Percentiles rank a stretch among this genome's conserved stretches.
Evolutionary conservation across 2,888 invertebrate genomes (phyloP).

Genomic region (Pollenia labialis): DNA sequence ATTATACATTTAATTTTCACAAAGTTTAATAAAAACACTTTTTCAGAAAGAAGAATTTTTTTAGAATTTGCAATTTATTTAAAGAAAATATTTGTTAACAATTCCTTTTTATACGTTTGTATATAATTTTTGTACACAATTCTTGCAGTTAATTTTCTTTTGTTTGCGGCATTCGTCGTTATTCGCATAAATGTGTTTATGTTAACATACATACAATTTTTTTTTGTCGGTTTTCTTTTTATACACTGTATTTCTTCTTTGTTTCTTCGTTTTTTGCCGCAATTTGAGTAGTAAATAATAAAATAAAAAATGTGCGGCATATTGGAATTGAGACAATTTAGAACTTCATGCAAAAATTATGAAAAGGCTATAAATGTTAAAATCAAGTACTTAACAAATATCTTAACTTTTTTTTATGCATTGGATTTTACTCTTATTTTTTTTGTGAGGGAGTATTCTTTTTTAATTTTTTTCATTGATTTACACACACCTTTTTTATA

Average conservation of each 20-base stretch:
- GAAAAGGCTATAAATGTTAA: too few relatives aligned
- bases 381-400: neutral
- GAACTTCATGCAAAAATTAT: constrained; percentile 7
- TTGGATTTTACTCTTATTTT: neutral
- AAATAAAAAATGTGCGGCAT: constrained; percentile 50
- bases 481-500: constrained; percentile 70
- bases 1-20: neutral
- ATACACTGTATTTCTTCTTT: constrained; percentile 14
- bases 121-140: constrained; percentile 8
- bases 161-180: constrained; percentile 62
- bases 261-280: constrained; percentile 43
- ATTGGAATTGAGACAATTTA: constrained; percentile 40
- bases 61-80: neutral
- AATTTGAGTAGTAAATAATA: constrained; percentile 60
- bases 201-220: constrained; percentile 32
- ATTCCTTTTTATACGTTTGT: neutral
- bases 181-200: constrained; percentile 44
- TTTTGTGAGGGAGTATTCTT: constrained; percentile 1
- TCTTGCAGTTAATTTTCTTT: constrained; percentile 46
- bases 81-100: neutral
- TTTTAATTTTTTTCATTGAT: constrained; percentile 22
- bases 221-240: constrained; percentile 50
- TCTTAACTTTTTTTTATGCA: neutral
- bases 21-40: neutral
- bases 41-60: neutral